phyloP scores from a whole-genome alignment of 2,797 vertebrate genomes.

The Botia kubotai region DNA sequence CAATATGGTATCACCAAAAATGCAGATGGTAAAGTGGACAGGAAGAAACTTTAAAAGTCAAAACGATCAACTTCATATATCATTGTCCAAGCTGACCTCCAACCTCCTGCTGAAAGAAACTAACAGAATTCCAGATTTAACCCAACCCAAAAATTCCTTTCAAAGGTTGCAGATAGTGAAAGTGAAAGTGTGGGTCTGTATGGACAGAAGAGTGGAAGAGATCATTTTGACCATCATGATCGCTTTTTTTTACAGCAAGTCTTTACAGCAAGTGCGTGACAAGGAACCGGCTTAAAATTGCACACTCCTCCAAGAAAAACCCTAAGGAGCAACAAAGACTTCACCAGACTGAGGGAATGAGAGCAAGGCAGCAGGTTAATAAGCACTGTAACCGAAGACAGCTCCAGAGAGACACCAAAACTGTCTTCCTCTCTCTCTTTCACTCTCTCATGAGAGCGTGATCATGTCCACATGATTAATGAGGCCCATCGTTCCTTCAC shows the following conservation, averaged over 20 bases:
- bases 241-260: constrained; percentile 2
- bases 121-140: too few species aligned
- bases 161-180: not conserved
- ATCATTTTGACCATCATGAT: constrained; percentile 10
- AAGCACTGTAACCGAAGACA: constrained; percentile 30
- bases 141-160: not conserved
- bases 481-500: constrained; percentile 19
- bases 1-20: too few species aligned
- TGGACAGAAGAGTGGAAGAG: not conserved
- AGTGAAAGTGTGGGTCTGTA: not conserved
- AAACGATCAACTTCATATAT: too few species aligned
- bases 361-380: constrained; percentile 44
- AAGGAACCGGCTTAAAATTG: constrained; percentile 13
- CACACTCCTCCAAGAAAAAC: constrained; percentile 12
- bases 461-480: constrained; percentile 47
- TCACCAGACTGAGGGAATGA: constrained; percentile 7
- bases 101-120: too few species aligned
- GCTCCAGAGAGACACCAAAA: constrained; percentile 14
- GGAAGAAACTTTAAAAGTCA: too few species aligned
- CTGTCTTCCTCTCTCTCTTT: constrained; percentile 23
- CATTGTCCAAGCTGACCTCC: too few species aligned
- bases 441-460: constrained; percentile 11
- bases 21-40: too few species aligned
- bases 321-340: constrained; percentile 22
- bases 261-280: not conserved